These are phyloP conservation scores for Spodoptera frugiperda DNA, from an alignment of 1,140 invertebrate species.

Conservation along the genomic window DNA sequence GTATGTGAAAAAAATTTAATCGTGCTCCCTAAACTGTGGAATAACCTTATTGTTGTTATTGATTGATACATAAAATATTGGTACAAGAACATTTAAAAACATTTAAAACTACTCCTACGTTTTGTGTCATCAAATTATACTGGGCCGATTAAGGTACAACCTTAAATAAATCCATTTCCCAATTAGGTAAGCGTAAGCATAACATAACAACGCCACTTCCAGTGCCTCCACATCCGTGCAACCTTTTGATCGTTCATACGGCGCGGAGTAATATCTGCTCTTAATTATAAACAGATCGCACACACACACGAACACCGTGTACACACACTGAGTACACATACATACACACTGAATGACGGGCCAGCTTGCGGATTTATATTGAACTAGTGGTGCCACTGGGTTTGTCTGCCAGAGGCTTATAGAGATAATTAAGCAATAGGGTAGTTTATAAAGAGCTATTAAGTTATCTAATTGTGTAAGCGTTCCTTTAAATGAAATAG, in stretches of 20 bases:
- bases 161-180: too few relatives aligned
- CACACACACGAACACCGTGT: neutral
- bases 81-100: too few relatives aligned
- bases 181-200: neutral
- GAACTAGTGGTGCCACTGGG: neutral
- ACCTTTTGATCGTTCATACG: slow-evolving; percentile 43
- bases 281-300: slow-evolving; percentile 42
- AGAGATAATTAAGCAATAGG: neutral
- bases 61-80: too few relatives aligned
- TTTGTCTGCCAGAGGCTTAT: neutral
- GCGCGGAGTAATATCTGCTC: slow-evolving; percentile 21
- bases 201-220: neutral
- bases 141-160: too few relatives aligned
- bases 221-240: neutral
- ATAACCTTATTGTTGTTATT: too few relatives aligned
- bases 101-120: too few relatives aligned
- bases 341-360: slow-evolving; percentile 14
- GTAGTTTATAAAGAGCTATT: neutral
- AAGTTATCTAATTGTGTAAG: too few relatives aligned
- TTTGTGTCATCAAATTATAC: too few relatives aligned
- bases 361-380: slow-evolving; percentile 17
- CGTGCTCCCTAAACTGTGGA: too few relatives aligned
- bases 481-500: too few relatives aligned
- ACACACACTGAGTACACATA: neutral
- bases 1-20: too few relatives aligned